Evolutionary conservation across 2,113 vertebrate genomes (phyloP).

Genomic region (Gyps fulvus): DNA sequence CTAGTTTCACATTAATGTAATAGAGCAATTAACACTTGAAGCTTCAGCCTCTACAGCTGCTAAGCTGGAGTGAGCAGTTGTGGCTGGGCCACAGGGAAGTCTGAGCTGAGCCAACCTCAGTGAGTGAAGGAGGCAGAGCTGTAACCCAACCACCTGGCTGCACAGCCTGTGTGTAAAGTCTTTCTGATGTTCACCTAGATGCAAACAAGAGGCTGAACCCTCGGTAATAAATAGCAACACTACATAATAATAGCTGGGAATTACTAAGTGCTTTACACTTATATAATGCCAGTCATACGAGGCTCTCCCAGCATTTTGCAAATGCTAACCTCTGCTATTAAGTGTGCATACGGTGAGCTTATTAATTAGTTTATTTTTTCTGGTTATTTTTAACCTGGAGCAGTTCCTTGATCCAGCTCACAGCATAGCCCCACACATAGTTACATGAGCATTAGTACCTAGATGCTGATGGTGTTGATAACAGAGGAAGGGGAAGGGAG

Average conservation of each 20-base stretch:
- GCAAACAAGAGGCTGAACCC: slow-evolving; percentile 8
- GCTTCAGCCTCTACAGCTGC: slow-evolving; percentile 27
- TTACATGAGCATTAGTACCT: neutral
- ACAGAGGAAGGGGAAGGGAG: neutral
- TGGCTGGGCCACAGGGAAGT: neutral
- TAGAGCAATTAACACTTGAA: slow-evolving; percentile 57
- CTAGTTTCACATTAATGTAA: slow-evolving; percentile 49
- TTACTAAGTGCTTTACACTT: neutral
- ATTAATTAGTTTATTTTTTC: slow-evolving; percentile 24
- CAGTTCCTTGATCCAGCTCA: neutral
- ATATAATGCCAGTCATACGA: neutral
- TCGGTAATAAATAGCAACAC: slow-evolving; percentile 17
- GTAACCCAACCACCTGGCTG: neutral
- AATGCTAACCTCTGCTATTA: neutral
- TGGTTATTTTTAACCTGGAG: slow-evolving; percentile 8
- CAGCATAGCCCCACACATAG: neutral
- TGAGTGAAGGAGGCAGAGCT: neutral
- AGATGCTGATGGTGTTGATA: neutral
- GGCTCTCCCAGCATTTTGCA: neutral
- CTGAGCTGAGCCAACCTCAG: neutral
- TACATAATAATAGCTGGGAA: neutral
- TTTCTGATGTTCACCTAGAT: neutral
- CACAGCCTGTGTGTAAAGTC: neutral
- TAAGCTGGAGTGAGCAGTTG: neutral
- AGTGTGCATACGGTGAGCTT: neutral